Base-by-base conservation (phyloP, 1,140 invertebrate species). In the Oryctes rhinoceros region DNA sequence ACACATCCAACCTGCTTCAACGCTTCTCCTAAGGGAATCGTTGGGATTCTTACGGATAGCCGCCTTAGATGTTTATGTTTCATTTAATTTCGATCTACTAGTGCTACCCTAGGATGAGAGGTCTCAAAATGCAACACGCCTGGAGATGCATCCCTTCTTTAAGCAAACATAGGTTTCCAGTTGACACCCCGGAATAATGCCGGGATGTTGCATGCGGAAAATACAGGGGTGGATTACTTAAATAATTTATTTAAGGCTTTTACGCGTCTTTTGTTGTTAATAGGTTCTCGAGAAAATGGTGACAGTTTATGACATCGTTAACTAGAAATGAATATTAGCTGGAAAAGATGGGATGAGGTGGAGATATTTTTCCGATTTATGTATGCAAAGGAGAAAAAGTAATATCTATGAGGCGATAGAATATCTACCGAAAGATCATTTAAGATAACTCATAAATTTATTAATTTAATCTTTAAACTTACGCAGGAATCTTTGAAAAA, bases 51-150 rank as follows among this genome's bases (percentile, higher is more conserved):
- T 59, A n/a, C 53, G 18, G 53, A 13, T 18, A 59, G 53, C 53
- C 53, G 18, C 53, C 53, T 59, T 59, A 59, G 53, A 59, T 59
- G 53, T 59, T 59, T 59, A 59, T 59, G 53, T 59, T 59, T 59
- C 53, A 59, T 59, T 59, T 59, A 59, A 59, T 59, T 59, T 59
- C 53, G 53, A 59, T 59, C 53, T 59, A 59, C 53, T 59, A 59
- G 53, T 15, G n/a, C 18, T 59, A 59, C 53, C 15, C 53, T 44
- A 1, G 53, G 53, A 59, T 59, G 18, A 59, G 18, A 18, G 53
- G 9, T 15, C 53, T 15, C 53, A 15, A 59, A 59, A 18, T 59
- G 53, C 53, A 59, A 59, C n/a, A 18, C 53, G 53, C 15, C n/a
- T 18, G 53, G 15, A 13, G 53, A 15, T 59, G 53, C 53, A 59